These are phyloP conservation scores for Esox niger DNA, from an alignment of 2,113 vertebrate species.

Conservation along the genomic window DNA sequence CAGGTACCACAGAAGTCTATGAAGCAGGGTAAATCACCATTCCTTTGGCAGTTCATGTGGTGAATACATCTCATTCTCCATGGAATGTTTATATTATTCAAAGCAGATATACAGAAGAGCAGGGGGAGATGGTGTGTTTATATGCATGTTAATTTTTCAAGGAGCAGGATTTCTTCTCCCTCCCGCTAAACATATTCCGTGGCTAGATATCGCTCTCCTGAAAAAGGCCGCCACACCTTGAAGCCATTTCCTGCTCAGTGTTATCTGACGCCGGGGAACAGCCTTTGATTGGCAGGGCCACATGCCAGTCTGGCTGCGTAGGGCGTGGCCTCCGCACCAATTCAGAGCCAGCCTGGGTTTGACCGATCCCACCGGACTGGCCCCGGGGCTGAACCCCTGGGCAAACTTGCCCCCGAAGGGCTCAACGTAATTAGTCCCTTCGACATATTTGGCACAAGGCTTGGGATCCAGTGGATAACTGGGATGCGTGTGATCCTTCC, in stretches of 20 bases:
- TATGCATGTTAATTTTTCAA: slow-evolving; percentile 63
- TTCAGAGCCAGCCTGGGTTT: slow-evolving; percentile 54
- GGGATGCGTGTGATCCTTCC: slow-evolving; percentile 18
- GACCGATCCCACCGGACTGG: slow-evolving; percentile 61
- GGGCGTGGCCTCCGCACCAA: slow-evolving; percentile 58
- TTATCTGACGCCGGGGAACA: slow-evolving; percentile 63
- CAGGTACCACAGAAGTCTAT: slow-evolving; percentile 50
- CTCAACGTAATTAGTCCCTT: slow-evolving; percentile 69
- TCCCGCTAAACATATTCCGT: slow-evolving; percentile 57
- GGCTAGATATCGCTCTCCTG: slow-evolving; percentile 62
- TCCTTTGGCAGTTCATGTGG: slow-evolving; percentile 39
- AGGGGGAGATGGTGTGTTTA: slow-evolving; percentile 20
- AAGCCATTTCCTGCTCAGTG: slow-evolving; percentile 70
- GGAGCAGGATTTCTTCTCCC: slow-evolving; percentile 50
- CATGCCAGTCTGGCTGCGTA: slow-evolving; percentile 59
- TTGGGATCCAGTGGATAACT: slow-evolving; percentile 46
- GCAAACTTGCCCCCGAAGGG: slow-evolving; percentile 68
- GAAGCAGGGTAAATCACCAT: slow-evolving; percentile 54
- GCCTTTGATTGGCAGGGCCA: slow-evolving; percentile 62
- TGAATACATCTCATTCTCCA: slow-evolving; percentile 57
- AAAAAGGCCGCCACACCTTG: slow-evolving; percentile 64
- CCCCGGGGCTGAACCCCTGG: too few species aligned
- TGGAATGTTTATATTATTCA: slow-evolving; percentile 54
- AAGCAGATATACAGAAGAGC: slow-evolving; percentile 57
- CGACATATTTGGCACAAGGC: slow-evolving; percentile 66